These are phyloP conservation scores for Tipula unca DNA, from an alignment of 2,888 invertebrate species.

Conservation along the genomic window DNA sequence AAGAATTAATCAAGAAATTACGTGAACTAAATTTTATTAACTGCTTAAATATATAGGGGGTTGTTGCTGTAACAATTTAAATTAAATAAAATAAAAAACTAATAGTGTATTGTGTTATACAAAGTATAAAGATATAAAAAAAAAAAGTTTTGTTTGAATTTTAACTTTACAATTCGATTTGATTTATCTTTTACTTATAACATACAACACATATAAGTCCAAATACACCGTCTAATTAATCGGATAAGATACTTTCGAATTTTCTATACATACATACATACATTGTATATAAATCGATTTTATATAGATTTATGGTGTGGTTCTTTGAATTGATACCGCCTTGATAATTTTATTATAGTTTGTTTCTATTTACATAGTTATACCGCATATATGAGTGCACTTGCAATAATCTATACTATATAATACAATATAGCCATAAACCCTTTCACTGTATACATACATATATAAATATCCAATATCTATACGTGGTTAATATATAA, in stretches of 20 bases:
- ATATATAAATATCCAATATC: neutral
- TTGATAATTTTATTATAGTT: too few relatives aligned
- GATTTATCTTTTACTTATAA: neutral
- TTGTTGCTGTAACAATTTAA: neutral
- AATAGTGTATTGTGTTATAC: neutral
- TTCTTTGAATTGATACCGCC: neutral
- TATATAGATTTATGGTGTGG: neutral
- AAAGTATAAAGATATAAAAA: neutral
- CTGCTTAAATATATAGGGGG: neutral
- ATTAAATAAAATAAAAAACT: neutral
- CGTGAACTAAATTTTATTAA: slow-evolving; percentile 8
- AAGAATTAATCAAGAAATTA: neutral
- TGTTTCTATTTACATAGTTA: neutral
- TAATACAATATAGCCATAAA: neutral
- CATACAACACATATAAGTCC: neutral
- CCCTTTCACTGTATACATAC: neutral
- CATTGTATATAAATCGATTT: neutral
- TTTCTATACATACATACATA: neutral
- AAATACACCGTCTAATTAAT: neutral
- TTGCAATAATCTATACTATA: neutral
- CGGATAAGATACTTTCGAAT: slow-evolving; percentile 1
- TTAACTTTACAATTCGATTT: neutral
- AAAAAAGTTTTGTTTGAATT: neutral
- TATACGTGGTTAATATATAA: neutral
- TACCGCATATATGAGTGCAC: neutral